phyloP scores from a whole-genome alignment of 2,113 vertebrate genomes.

The Apaloderma vittatum region DNA sequence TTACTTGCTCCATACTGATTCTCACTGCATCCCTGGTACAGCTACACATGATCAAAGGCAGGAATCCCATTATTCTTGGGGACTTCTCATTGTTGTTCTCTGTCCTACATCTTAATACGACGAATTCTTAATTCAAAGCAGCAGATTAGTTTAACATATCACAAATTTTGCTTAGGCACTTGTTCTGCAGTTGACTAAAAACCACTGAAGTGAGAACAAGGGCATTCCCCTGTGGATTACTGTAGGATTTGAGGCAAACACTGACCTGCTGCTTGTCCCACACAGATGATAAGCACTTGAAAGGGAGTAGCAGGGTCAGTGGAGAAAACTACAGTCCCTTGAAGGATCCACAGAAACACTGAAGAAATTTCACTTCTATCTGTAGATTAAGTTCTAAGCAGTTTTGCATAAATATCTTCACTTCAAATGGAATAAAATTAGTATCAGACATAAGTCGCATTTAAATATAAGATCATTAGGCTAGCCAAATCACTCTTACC shows the following conservation, averaged over 20 bases:
- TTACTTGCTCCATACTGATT: background rate
- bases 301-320: background rate
- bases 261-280: background rate
- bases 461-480: constrained; percentile 56
- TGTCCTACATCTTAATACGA: background rate
- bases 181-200: background rate
- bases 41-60: background rate
- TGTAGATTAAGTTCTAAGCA: background rate
- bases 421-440: constrained; percentile 43
- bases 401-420: background rate
- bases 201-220: background rate
- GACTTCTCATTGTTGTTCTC: background rate
- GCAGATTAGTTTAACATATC: background rate
- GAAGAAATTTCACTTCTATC: background rate
- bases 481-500: constrained; percentile 42
- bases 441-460: background rate
- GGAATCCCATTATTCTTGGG: background rate
- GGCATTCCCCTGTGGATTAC: background rate
- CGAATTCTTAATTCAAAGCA: background rate
- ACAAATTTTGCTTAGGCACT: background rate
- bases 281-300: background rate
- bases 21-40: background rate
- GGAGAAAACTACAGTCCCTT: background rate
- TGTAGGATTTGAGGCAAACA: background rate
- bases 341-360: background rate